These are phyloP conservation scores for Sinella curviseta DNA, from an alignment of 1,140 invertebrate species.

Conservation along the genomic window DNA sequence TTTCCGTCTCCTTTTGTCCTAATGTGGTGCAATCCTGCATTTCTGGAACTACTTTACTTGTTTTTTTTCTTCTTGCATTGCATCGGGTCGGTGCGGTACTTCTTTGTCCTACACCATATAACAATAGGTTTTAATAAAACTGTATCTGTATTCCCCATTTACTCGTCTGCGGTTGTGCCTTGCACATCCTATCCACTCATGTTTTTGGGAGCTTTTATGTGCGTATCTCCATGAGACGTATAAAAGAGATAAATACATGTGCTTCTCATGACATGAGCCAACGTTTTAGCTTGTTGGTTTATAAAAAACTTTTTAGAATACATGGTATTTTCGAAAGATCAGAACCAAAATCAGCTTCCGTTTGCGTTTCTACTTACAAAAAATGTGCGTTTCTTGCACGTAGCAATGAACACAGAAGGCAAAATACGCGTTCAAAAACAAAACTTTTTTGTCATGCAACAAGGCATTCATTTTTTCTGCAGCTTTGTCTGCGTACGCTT, in stretches of 20 bases:
- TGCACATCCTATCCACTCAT: no score
- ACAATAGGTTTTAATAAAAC: no score
- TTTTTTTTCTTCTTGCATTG: background rate
- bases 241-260: no score
- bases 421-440: background rate
- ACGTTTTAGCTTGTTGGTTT: background rate
- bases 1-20: background rate
- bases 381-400: background rate
- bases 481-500: background rate
- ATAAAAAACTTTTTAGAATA: background rate
- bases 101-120: no score
- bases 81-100: background rate
- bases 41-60: background rate
- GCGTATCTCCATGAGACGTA: background rate
- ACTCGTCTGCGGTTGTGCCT: no score
- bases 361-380: background rate
- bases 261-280: no score
- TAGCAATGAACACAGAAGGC: no score
- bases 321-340: background rate
- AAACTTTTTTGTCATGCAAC: constrained; percentile 11
- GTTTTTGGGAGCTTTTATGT: background rate
- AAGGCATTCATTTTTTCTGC: background rate
- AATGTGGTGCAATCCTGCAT: constrained; percentile 8
- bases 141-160: no score
- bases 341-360: constrained; percentile 6